These are phyloP conservation scores for Embidobia sp. DNA, from an alignment of 2,888 invertebrate species.

Conservation along the genomic window DNA sequence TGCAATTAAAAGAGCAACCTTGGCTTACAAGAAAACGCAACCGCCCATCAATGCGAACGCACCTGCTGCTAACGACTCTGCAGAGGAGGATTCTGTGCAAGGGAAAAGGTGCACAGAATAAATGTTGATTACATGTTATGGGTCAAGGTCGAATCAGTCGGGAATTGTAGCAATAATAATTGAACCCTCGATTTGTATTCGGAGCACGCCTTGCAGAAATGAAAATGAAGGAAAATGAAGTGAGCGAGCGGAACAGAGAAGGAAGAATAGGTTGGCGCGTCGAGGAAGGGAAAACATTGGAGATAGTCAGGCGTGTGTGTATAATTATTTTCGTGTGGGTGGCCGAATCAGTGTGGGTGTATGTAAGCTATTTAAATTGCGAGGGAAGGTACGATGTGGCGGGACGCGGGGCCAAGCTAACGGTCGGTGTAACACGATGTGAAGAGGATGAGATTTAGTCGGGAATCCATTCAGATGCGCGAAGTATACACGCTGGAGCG, in stretches of 20 bases:
- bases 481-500: conserved; percentile 65
- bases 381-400: conserved; percentile 51
- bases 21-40: conserved; percentile 32
- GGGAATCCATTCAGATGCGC: conserved; percentile 69
- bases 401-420: neutral
- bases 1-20: conserved; percentile 19
- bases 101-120: conserved; percentile 24
- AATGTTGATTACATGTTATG: conserved; percentile 28
- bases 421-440: conserved; percentile 51
- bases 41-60: conserved; percentile 22
- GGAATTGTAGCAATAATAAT: conserved; percentile 37
- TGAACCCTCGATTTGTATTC: conserved; percentile 44
- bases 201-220: conserved; percentile 42
- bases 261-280: neutral
- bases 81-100: neutral
- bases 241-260: conserved; percentile 2
- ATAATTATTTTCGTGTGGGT: conserved; percentile 46
- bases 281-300: conserved; percentile 13
- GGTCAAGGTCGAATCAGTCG: conserved; percentile 52
- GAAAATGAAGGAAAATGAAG: conserved; percentile 40
- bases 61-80: conserved; percentile 36
- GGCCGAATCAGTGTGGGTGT: conserved; percentile 23
- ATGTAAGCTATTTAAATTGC: conserved; percentile 68
- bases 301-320: conserved; percentile 29
- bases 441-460: conserved; percentile 67